Base-by-base conservation (phyloP, 2,113 vertebrate genomes). In the Nycticebus coucang region DNA sequence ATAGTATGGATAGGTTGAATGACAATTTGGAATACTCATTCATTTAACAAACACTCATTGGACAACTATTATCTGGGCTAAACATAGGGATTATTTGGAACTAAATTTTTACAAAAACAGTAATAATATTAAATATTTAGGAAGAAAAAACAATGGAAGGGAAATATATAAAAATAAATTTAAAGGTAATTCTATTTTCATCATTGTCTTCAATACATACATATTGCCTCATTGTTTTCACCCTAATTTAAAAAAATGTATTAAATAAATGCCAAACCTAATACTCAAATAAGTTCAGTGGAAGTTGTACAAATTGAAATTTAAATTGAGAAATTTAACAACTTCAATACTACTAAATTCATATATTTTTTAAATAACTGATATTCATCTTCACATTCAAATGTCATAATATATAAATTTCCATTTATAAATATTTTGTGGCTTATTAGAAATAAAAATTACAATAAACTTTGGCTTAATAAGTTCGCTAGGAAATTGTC, bases 301-400 rank as follows among this genome's bases (percentile, higher is more conserved):
- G 22, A 53, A 87, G 15, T 0, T 71, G 13, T 37, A 90, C 9
- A 80, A 6, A 35, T 0, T 68, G 26, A 94, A 30, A 17, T 69
- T 71, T 94, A 96, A 91, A 68, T 2, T 41, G 18, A 84, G 1
- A 77, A 35, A 66, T 41, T 95, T 91, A 93, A 83, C 66, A 88
- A 69, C 4, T 24, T 87, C 5, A 22, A 53, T 64, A 17, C 7
- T 57, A 91, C 45, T 75, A 90, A 84, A 94, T 72, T 90, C 85
- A 78, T 78, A 50, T 14, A 2, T 12, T 91, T 92, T 82, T 96
- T 77, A 80, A 89, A 77, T 94, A 83, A 24, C 14, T 18, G 5
- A 41, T 95, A 85, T 69, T 3, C 79, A 80, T 50, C 28, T 74
- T 72, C 19, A 89, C 64, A 92, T 97, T 96, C 96, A 97, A 97